phyloP scores from a whole-genome alignment of 2,888 invertebrate species.

The Tuta absoluta region DNA sequence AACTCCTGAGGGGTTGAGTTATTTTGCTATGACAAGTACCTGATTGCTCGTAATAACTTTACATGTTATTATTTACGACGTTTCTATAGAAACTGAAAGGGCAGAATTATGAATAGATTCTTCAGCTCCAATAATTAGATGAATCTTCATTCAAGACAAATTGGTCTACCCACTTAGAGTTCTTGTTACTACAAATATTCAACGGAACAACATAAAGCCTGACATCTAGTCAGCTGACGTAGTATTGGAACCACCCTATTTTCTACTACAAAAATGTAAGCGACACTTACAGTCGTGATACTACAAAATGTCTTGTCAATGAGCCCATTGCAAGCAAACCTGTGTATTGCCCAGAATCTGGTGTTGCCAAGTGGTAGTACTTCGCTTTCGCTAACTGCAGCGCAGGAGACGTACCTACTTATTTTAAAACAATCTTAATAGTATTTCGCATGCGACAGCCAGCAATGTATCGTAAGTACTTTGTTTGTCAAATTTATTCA shows the following conservation, averaged over 20 bases:
- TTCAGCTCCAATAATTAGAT: not conserved
- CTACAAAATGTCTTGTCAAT: not conserved
- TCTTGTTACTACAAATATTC: not conserved
- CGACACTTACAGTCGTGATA: slow-evolving; percentile 3
- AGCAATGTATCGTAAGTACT: too few species aligned
- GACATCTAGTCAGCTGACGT: not conserved
- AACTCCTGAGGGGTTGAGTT: too few species aligned
- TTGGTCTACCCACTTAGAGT: too few species aligned
- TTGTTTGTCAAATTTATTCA: too few species aligned
- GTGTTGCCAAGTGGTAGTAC: not conserved
- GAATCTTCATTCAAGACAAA: too few species aligned
- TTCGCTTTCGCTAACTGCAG: not conserved
- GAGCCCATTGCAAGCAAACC: not conserved
- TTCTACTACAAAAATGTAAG: not conserved
- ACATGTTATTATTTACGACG: too few species aligned
- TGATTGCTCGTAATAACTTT: too few species aligned
- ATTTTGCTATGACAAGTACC: too few species aligned
- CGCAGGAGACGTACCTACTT: not conserved
- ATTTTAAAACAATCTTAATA: too few species aligned
- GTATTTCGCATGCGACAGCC: too few species aligned
- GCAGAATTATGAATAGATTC: too few species aligned
- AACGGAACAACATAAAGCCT: not conserved
- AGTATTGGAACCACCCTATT: slow-evolving; percentile 10
- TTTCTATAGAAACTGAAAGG: too few species aligned
- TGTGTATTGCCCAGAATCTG: not conserved